Evolutionary conservation across 2,113 vertebrate species (phyloP).

Genomic region (Scomber scombrus): DNA sequence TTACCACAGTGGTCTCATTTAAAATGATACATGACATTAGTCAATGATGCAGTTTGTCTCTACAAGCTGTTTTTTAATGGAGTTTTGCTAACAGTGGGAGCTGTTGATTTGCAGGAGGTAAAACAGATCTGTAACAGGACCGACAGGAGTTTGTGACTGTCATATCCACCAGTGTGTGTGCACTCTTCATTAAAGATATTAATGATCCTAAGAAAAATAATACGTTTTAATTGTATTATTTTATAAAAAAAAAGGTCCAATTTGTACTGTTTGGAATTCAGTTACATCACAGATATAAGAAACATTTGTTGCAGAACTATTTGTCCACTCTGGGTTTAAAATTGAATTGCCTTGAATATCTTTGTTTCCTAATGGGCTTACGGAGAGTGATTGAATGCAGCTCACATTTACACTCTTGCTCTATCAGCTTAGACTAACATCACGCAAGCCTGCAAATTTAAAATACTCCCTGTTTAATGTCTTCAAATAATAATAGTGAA

Average conservation of each 20-base stretch:
- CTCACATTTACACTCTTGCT: too few relatives aligned
- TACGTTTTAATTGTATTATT: not conserved
- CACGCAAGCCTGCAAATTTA: too few relatives aligned
- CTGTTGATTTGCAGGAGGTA: conserved; percentile 56
- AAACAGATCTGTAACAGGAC: conserved; percentile 51
- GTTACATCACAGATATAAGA: too few relatives aligned
- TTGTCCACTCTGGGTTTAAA: too few relatives aligned
- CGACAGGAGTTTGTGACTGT: conserved; percentile 13
- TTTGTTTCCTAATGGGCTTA: too few relatives aligned
- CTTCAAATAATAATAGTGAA: too few relatives aligned
- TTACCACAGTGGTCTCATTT: conserved; percentile 53
- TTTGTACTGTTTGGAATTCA: not conserved
- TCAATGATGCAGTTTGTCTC: conserved; percentile 53
- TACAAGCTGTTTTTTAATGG: conserved; percentile 58
- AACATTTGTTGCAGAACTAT: too few relatives aligned
- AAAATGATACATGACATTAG: conserved; percentile 47
- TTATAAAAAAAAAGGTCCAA: not conserved
- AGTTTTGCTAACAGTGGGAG: conserved; percentile 61
- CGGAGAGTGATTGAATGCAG: too few relatives aligned
- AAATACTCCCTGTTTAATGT: too few relatives aligned
- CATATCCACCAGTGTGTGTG: conserved; percentile 30
- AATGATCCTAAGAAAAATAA: conserved; percentile 9
- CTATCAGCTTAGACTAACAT: too few relatives aligned
- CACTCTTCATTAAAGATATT: conserved; percentile 7
- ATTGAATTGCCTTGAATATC: too few relatives aligned